phyloP scores from a whole-genome alignment of 2,113 vertebrate genomes.

The Amblyopsis rosae region DNA sequence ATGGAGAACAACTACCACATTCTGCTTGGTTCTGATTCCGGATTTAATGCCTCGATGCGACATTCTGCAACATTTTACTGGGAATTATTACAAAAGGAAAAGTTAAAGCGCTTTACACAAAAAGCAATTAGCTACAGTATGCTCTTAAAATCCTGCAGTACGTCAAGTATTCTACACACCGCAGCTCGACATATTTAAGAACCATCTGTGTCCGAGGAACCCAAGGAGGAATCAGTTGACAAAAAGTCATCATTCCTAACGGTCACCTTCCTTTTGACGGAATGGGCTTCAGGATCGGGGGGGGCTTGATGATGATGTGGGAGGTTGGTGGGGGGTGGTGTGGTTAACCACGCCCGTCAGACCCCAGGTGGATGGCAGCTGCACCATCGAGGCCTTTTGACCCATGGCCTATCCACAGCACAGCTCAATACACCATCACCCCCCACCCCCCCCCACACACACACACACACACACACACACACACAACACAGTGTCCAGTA shows the following conservation, averaged over 20 bases:
- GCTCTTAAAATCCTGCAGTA: constrained; percentile 6
- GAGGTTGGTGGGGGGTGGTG: constrained; percentile 25
- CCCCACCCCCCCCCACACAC: constrained; percentile 65
- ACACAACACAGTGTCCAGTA: not conserved
- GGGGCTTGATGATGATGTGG: constrained; percentile 36
- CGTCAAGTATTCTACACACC: not conserved
- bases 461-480: not conserved
- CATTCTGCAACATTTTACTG: constrained; percentile 2
- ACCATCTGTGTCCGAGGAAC: not conserved
- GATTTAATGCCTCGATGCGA: too few species aligned
- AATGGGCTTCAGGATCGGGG: constrained; percentile 7
- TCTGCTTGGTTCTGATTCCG: too few species aligned
- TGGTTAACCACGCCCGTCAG: constrained; percentile 9
- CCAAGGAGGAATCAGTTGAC: too few species aligned
- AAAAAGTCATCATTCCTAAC: constrained; percentile 47
- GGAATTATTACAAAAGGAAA: constrained; percentile 12
- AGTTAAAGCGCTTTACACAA: not conserved
- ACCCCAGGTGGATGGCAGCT: constrained; percentile 76
- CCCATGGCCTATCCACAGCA: constrained; percentile 62
- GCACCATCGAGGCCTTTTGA: constrained; percentile 62
- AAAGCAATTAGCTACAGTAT: not conserved
- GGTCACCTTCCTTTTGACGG: constrained; percentile 36
- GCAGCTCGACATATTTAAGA: not conserved
- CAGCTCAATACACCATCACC: constrained; percentile 78
- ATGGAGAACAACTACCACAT: constrained; percentile 3